Evolutionary conservation across 2,888 invertebrate species (phyloP), one percentile per base, ranked within the genome.

Genomic region (Microplitis deprimator): DNA sequence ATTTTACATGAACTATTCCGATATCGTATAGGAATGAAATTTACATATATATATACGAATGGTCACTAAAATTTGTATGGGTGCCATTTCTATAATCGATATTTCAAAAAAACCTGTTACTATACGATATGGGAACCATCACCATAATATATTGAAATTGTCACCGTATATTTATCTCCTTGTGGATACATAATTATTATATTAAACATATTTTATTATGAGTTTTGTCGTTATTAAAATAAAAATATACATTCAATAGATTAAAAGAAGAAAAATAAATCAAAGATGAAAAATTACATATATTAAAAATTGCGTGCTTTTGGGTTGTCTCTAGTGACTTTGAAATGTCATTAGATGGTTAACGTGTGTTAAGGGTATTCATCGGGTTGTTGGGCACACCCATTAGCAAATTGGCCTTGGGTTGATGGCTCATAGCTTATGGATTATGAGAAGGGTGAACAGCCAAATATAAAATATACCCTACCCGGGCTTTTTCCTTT

Each of bases 311-410:
- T 16, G 68, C 68, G 68, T 68, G 68, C 41, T 68, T 68, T 62
- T 62, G 62, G 62, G 62, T 62, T 17, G 62, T 62, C 62, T 62
- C 17, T 13, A 62, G 62, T 68, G 68, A 40, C 68, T 68, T 68
- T 67, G 65, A 67, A 67, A 20, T 38, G 65, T 67, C 68, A 17
- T 17, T 29, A 29, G 50, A 68, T 41, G 29, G 41, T n/a, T 50
- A 16, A 70, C 68, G 68, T 59, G 60, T 70, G 70, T 50, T 41
- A 17, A 68, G 68, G 68, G 41, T 68, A 68, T 68, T 59, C 29
- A 70, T 70, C 60, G 68, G 20, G 62, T 16, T 17, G 65, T 65
- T 38, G 65, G 65, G 65, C 65, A 38, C 65, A 65, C 65, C 65
- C 65, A 65, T 38, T 7, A 65, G 65, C 65, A 65, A 65, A 65